phyloP scores from a whole-genome alignment of 2,888 invertebrate species.

The Rhorus exstirpatorius region DNA sequence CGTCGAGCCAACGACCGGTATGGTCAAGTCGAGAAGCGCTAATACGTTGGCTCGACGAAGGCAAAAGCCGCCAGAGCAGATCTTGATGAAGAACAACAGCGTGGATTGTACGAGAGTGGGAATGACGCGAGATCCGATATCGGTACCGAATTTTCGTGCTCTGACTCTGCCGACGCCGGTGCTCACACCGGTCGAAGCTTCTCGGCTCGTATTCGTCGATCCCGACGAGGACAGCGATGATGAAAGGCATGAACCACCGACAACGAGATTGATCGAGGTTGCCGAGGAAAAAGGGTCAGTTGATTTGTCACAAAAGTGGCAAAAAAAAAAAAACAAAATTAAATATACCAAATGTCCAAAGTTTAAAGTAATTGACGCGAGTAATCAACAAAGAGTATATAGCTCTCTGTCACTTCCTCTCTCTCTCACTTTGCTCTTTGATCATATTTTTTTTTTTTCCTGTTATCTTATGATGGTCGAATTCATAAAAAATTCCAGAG shows the following conservation, averaged over 20 bases:
- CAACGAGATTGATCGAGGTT: slow-evolving; percentile 83
- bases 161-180: slow-evolving; percentile 89
- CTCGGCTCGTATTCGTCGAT: slow-evolving; percentile 90
- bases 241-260: slow-evolving; percentile 81
- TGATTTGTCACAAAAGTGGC: slow-evolving; percentile 53
- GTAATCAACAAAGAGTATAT: no score
- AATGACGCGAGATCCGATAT: slow-evolving; percentile 90
- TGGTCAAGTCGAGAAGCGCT: slow-evolving; percentile 86
- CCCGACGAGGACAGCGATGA: slow-evolving; percentile 89
- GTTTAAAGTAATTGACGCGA: no score
- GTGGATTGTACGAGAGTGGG: slow-evolving; percentile 72
- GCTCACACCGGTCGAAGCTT: slow-evolving; percentile 90
- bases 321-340: not conserved
- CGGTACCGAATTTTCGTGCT: slow-evolving; percentile 91
- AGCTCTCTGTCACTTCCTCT: no score
- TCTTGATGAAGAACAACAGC: slow-evolving; percentile 69
- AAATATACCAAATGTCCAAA: no score
- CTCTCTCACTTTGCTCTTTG: no score
- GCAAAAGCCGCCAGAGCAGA: slow-evolving; percentile 79
- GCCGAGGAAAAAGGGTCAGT: slow-evolving; percentile 81
- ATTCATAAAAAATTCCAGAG: slow-evolving; percentile 73
- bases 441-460: no score
- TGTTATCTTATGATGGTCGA: no score
- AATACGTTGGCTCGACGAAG: slow-evolving; percentile 85
- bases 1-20: slow-evolving; percentile 83